Evolutionary conservation across 2,888 invertebrate species (phyloP).

Genomic region (Orthosia gothica): DNA sequence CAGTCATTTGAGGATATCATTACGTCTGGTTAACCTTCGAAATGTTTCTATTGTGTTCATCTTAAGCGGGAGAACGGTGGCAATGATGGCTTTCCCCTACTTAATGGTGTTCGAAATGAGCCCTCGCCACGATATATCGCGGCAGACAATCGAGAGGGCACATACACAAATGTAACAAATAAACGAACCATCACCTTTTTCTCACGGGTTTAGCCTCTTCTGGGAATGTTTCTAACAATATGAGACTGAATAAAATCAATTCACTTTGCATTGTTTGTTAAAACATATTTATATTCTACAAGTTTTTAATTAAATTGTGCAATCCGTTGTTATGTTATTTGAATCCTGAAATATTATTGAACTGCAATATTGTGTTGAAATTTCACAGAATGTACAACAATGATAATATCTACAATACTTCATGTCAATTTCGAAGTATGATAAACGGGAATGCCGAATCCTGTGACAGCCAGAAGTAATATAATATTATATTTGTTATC

Average conservation of each 20-base stretch:
- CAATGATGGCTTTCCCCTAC: conserved; percentile 77
- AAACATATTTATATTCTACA: background rate
- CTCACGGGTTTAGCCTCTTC: background rate
- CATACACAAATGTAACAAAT: too few relatives aligned
- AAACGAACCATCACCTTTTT: too few relatives aligned
- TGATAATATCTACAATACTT: conserved; percentile 19
- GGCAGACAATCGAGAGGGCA: conserved; percentile 57
- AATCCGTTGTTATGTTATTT: background rate
- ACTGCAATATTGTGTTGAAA: background rate
- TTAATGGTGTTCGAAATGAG: conserved; percentile 80
- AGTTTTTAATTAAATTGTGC: conserved; percentile 25
- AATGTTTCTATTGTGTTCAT: conserved; percentile 74
- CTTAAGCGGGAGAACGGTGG: conserved; percentile 75
- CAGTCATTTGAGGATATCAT: conserved; percentile 38
- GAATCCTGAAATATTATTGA: background rate
- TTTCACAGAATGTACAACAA: conserved; percentile 1
- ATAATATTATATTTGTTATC: background rate
- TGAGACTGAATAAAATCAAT: conserved; percentile 20
- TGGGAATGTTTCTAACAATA: conserved; percentile 18
- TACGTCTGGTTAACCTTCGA: conserved; percentile 69
- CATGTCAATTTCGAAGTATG: conserved; percentile 14
- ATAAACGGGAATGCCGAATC: conserved; percentile 25
- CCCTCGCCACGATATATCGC: conserved; percentile 74
- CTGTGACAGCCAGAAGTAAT: background rate
- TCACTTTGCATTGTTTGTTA: conserved; percentile 6